Conservation (phyloP, 2,113 vertebrate species). For the Dasyurus viverrinus region DNA sequence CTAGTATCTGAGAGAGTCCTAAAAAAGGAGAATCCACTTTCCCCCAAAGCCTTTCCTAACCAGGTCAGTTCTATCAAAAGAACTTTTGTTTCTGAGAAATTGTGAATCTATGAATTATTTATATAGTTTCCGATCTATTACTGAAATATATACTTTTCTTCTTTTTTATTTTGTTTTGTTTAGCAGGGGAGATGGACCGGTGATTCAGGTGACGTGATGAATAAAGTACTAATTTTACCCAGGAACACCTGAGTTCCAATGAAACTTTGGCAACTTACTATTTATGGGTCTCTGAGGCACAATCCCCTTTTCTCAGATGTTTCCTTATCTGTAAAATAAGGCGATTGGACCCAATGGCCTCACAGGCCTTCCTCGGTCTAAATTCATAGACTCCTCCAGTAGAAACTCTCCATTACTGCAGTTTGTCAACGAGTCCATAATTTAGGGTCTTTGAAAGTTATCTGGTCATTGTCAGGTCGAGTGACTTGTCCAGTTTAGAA, state of each 20-base stretch:
- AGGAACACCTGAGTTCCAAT: background rate
- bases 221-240: background rate
- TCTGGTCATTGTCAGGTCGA: background rate
- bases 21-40: background rate
- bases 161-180: too few relatives aligned
- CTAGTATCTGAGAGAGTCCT: background rate
- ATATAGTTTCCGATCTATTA: background rate
- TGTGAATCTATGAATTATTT: background rate
- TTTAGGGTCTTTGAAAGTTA: background rate
- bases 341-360: background rate
- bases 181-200: background rate
- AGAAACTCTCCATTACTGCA: background rate
- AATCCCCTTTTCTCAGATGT: background rate
- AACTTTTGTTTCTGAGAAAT: background rate
- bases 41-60: background rate
- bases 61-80: background rate
- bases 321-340: background rate
- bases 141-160: background rate
- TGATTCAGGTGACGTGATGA: background rate
- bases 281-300: background rate
- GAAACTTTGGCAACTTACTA: background rate
- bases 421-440: background rate
- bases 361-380: background rate
- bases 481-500: background rate
- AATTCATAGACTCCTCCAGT: background rate